These are phyloP conservation scores for Chamaea fasciata DNA, from an alignment of 2,113 vertebrate species.

Conservation along the genomic window DNA sequence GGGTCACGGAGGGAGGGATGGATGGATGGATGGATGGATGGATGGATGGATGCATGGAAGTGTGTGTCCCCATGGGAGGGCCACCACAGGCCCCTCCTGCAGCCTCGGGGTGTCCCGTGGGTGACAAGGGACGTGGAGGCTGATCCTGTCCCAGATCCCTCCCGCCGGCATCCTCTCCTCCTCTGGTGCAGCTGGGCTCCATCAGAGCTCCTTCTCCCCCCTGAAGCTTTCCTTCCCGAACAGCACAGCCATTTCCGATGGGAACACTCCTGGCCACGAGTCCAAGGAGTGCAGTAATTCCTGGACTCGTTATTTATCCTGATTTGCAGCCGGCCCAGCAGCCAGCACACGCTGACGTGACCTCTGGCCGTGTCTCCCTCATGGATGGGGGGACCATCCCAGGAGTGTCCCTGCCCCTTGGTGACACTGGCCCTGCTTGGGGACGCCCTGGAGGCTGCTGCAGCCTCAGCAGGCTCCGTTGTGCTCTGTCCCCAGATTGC, in stretches of 20 bases:
- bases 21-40: no score
- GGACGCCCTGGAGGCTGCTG: background rate
- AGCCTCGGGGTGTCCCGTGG: rapidly evolving
- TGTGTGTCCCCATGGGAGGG: rapidly evolving
- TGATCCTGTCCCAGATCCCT: rapidly evolving
- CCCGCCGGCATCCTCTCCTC: rapidly evolving
- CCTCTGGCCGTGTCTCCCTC: background rate
- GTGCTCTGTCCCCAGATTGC: conserved; percentile 78
- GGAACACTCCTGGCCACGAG: background rate
- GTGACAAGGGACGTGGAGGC: background rate
- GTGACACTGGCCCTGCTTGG: rapidly evolving
- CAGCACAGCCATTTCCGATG: background rate
- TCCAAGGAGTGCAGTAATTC: background rate
- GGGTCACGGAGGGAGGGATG: background rate
- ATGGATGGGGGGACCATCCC: rapidly evolving
- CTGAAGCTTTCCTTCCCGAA: background rate
- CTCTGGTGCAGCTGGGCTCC: conserved; percentile 19
- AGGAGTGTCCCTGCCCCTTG: background rate
- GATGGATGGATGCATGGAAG: no score
- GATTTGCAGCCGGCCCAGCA: background rate
- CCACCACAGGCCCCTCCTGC: rapidly evolving
- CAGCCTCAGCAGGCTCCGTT: background rate
- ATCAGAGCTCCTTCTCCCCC: background rate
- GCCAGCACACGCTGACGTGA: background rate
- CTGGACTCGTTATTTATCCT: background rate